Evolutionary conservation across 2,797 vertebrate species (phyloP), one percentile per base, ranked within the genome.

Genomic region (Bucorvus abyssinicus): DNA sequence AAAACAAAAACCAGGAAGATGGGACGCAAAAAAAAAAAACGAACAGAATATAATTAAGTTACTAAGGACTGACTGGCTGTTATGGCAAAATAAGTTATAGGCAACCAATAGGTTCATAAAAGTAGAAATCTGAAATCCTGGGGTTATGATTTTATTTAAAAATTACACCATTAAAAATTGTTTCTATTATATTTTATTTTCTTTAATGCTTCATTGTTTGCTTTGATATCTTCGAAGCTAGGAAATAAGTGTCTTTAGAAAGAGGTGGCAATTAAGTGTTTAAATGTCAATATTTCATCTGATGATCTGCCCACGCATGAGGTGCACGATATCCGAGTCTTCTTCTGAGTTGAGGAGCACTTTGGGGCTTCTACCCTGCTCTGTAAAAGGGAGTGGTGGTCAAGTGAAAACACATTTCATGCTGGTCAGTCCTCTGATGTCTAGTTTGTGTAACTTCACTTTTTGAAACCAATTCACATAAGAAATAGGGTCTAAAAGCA

Each of bases 71-170:
- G 74, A 42, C 42, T 84, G 57, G 5, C 7, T 86, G 55, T 77
- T 90, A 80, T 16, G 52, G 49, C 20, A 83, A 71, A 73, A 49
- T 64, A 75, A 91, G 44, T 61, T 75, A n/a, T 64, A 75, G 27
- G 11, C 9, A 78, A 38, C 17, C 12, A 87, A 67, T 7, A 49
- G 13, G n/a, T 70, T 91, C 85, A 76, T 80, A 63, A 86, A 94
- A 91, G 34, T 12, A 64, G 49, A 77, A 71, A 81, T 36, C 5
- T 64, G 21, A 94, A 95, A 78, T 76, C 2, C 16, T 79, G 77
- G 50, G 53, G 76, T 95, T 92, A 95, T 90, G 36, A 73, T 80
- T 96, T 65, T 89, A 83, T 89, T 95, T 91, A 12, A 81, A 85
- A 96, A 44, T 86, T 15, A 45, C 9, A 56, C 9, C 8, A 22